These are phyloP conservation scores for Nixonia krombeini DNA, from an alignment of 1,140 invertebrate species.

Conservation along the genomic window DNA sequence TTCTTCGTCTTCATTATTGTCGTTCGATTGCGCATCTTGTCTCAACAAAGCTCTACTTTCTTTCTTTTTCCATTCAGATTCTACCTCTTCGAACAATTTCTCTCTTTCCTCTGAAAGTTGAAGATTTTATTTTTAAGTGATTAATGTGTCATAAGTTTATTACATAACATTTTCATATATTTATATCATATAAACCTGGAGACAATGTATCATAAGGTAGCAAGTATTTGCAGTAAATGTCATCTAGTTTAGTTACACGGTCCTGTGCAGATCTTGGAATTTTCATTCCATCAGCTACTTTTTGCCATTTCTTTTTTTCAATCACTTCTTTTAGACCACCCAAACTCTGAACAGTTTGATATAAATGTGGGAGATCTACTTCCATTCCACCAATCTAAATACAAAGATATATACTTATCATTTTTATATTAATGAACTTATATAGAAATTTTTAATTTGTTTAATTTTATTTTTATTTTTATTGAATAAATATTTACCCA, in stretches of 20 bases:
- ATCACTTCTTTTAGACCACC: slow-evolving; percentile 92
- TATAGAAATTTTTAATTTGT: no score
- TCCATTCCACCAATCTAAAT: slow-evolving; percentile 89
- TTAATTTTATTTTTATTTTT: slow-evolving; percentile 6
- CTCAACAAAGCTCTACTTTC: slow-evolving; percentile 73
- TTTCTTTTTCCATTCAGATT: slow-evolving; percentile 80
- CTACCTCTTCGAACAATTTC: slow-evolving; percentile 82
- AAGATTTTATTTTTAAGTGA: slow-evolving; percentile 4
- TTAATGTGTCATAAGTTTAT: background rate
- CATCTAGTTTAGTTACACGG: slow-evolving; percentile 87
- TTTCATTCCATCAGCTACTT: slow-evolving; percentile 89
- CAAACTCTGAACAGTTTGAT: slow-evolving; percentile 86
- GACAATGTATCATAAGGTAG: slow-evolving; percentile 91
- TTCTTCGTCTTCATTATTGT: slow-evolving; percentile 76
- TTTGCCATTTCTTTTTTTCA: slow-evolving; percentile 92
- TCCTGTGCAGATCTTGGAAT: slow-evolving; percentile 88
- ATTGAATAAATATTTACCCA: slow-evolving; percentile 72
- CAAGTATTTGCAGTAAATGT: slow-evolving; percentile 94
- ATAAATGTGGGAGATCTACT: slow-evolving; percentile 89
- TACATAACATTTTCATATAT: no score
- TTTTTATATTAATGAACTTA: no score
- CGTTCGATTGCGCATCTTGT: slow-evolving; percentile 70
- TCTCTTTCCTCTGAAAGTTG: slow-evolving; percentile 77
- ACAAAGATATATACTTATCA: slow-evolving; percentile 10
- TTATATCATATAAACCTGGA: no score